These are phyloP conservation scores for Sardinella longiceps DNA, from an alignment of 2,797 vertebrate genomes.

Conservation along the genomic window DNA sequence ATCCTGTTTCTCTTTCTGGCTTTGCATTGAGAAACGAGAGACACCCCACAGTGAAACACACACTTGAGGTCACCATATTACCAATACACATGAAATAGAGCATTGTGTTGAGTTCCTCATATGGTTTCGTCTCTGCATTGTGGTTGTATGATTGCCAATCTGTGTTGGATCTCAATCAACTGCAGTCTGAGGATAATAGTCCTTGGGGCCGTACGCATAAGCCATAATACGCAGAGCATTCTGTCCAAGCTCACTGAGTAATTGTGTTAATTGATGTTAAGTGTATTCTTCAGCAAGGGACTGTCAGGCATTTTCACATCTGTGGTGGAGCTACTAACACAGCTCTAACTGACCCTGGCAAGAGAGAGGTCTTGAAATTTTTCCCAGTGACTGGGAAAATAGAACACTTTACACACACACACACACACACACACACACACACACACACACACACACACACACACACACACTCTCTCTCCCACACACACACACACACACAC, in stretches of 20 bases:
- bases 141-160: not conserved
- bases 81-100: not conserved
- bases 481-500: too few relatives aligned
- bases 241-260: not conserved
- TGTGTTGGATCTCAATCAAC: not conserved
- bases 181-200: not conserved
- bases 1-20: not conserved
- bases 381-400: not conserved
- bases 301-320: not conserved
- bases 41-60: not conserved
- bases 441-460: too few relatives aligned
- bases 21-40: not conserved
- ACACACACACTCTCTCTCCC: too few relatives aligned
- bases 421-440: too few relatives aligned
- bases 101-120: not conserved
- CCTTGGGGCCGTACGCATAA: not conserved
- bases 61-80: not conserved
- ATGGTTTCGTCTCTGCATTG: not conserved
- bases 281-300: not conserved
- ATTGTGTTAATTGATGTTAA: not conserved
- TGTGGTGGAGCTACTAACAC: not conserved
- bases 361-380: not conserved
- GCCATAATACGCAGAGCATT: not conserved
- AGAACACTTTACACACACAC: not conserved
- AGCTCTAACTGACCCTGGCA: not conserved